Evolutionary conservation across 2,888 invertebrate species (phyloP).

Genomic region (Ischnus inquisitorius): DNA sequence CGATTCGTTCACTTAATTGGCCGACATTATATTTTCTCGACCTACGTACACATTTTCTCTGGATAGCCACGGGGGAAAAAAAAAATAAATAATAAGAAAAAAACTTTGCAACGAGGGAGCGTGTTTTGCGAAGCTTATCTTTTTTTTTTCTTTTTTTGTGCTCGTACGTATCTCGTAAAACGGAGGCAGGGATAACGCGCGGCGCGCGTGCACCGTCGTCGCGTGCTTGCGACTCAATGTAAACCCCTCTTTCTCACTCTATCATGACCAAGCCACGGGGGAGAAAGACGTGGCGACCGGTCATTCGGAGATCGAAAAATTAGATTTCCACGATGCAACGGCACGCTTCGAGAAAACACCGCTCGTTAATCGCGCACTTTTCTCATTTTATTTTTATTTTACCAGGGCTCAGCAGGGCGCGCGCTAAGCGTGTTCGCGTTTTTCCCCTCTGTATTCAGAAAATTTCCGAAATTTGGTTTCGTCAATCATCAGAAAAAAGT

Average conservation of each 20-base stretch:
- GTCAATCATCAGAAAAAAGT: too few relatives aligned
- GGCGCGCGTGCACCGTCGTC: slow-evolving; percentile 53
- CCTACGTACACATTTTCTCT: background rate
- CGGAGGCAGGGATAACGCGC: slow-evolving; percentile 45
- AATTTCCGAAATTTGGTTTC: too few relatives aligned
- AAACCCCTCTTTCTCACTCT: slow-evolving; percentile 21
- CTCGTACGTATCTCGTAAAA: slow-evolving; percentile 38
- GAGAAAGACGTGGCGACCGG: background rate
- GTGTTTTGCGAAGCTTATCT: slow-evolving; percentile 45
- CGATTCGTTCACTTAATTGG: slow-evolving; percentile 44
- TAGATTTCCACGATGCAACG: slow-evolving; percentile 50
- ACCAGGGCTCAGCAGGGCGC: too few relatives aligned
- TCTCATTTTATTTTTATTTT: background rate
- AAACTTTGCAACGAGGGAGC: slow-evolving; percentile 42
- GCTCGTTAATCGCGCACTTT: slow-evolving; percentile 43
- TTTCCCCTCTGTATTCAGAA: too few relatives aligned
- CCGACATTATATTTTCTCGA: slow-evolving; percentile 1
- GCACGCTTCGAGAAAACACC: slow-evolving; percentile 43
- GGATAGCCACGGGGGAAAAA: background rate
- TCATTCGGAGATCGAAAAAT: slow-evolving; percentile 60
- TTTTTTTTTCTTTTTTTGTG: background rate
- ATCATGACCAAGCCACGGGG: slow-evolving; percentile 3
- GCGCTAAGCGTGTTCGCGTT: too few relatives aligned
- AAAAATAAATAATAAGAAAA: background rate
- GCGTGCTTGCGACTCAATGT: slow-evolving; percentile 59